Base-by-base conservation (phyloP, 1,140 invertebrate genomes). In the Panagrolaimus sp. region DNA sequence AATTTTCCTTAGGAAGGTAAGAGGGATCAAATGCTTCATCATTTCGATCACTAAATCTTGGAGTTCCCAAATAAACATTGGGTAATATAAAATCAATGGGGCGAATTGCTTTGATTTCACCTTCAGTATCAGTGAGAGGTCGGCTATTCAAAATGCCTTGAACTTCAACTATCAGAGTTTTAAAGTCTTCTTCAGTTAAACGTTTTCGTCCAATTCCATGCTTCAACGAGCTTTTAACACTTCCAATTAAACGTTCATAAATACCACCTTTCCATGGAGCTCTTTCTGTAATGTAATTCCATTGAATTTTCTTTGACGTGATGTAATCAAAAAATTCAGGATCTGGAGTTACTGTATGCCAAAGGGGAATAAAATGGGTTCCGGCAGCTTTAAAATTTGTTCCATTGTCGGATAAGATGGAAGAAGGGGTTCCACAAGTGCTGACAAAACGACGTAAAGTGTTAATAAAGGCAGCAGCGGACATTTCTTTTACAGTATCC, bases 241-340 rank as follows among this genome's bases (percentile, higher is more conserved):
- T 32, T 6, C 28, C 65, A 32, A 67, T 67, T 21, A 67, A 21
- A 1, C 65, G 1, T 55, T 67, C 65, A n/a, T 43, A 67, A n/a
- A 43, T 28, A 14, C 65, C 65, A 21, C 65, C 65, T 67, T 43
- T 43, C 65, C 65, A 67, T 10, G 65, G 65, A 4, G 65, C 65
- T n/a, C 17, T 24, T 12, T 28, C 26, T 9, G 65, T 67, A 10
- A 46, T 67, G 44, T 66, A 67, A 1, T 21, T 58, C 65, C 65
- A 67, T 46, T 67, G 8, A 55, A 55, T 55, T 10, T 32, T n/a
- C 6, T 43, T 43, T 17, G 17, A 12, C 14, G 7, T 9, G 10
- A 28, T 7, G 17, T 45, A 67, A 7, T 43, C 52, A 55, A n/a
- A 12, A 24, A 58, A n/a, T 0, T 52, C 48, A 21, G n/a, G 52